These are phyloP conservation scores for Oenanthe melanoleuca DNA, from an alignment of 2,113 vertebrate species.

Conservation along the genomic window DNA sequence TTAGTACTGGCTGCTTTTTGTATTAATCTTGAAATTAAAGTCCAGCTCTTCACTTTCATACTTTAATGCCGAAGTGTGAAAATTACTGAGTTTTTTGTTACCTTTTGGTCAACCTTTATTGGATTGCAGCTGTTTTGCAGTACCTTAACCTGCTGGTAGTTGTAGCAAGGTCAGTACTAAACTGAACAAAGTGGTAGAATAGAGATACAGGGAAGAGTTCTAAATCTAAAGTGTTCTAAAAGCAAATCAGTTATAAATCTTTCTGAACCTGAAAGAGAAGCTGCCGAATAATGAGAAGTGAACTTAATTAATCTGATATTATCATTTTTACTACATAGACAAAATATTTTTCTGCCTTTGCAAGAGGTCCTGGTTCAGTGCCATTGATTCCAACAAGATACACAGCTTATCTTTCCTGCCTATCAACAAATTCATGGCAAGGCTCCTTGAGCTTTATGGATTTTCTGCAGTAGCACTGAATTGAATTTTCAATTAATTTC, in stretches of 20 bases:
- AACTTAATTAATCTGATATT: neutral
- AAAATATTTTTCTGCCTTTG: neutral
- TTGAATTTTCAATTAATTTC: constrained; percentile 16
- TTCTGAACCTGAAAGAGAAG: neutral
- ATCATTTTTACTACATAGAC: neutral
- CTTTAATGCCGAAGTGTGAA: neutral
- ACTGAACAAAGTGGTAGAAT: neutral
- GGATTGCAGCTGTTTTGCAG: neutral
- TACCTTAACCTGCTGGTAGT: neutral
- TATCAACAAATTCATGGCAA: neutral
- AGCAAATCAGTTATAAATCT: neutral
- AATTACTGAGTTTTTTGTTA: neutral
- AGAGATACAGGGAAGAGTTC: neutral
- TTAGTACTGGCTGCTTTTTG: neutral
- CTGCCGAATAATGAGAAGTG: neutral
- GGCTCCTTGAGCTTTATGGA: neutral
- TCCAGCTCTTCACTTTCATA: neutral
- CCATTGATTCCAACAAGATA: neutral
- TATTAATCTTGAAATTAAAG: neutral
- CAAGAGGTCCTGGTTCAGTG: neutral
- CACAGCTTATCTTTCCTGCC: neutral
- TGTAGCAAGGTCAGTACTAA: neutral
- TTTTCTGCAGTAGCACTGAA: neutral
- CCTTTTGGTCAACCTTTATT: neutral
- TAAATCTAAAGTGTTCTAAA: neutral